phyloP scores from a whole-genome alignment of 2,888 invertebrate genomes.

The Idaea dimidiata region DNA sequence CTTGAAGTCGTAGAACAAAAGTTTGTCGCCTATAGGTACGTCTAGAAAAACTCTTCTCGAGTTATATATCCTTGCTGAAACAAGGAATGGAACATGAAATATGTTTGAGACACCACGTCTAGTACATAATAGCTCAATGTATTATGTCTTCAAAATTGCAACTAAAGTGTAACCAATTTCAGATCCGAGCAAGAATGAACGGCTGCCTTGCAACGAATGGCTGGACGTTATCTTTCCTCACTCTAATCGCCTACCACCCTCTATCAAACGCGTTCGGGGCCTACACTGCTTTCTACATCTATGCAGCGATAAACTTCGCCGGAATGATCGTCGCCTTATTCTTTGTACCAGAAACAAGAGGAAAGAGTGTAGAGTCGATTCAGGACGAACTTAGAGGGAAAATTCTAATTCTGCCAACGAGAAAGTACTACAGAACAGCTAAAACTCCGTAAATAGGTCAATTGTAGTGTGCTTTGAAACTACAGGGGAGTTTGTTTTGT shows the following conservation, averaged over 20 bases:
- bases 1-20: too few species aligned
- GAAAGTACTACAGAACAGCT: background rate
- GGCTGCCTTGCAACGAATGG: conserved; percentile 52
- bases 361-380: conserved; percentile 52
- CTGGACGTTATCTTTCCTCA: conserved; percentile 48
- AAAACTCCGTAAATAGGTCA: background rate
- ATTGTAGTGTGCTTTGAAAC: too few species aligned
- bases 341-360: conserved; percentile 60
- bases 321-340: conserved; percentile 45
- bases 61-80: too few species aligned
- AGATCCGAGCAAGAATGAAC: conserved; percentile 56
- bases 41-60: too few species aligned
- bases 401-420: background rate
- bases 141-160: too few species aligned
- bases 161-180: conserved; percentile 24
- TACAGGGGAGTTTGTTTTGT: background rate
- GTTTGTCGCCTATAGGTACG: too few species aligned
- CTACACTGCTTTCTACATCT: conserved; percentile 50
- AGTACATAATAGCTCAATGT: too few species aligned
- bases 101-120: too few species aligned
- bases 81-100: too few species aligned
- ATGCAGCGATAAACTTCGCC: conserved; percentile 43
- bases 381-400: conserved; percentile 36
- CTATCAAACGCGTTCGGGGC: conserved; percentile 40
- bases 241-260: conserved; percentile 28